Conservation (phyloP, 2,113 vertebrate species). For the Eudyptes chrysolophus region DNA sequence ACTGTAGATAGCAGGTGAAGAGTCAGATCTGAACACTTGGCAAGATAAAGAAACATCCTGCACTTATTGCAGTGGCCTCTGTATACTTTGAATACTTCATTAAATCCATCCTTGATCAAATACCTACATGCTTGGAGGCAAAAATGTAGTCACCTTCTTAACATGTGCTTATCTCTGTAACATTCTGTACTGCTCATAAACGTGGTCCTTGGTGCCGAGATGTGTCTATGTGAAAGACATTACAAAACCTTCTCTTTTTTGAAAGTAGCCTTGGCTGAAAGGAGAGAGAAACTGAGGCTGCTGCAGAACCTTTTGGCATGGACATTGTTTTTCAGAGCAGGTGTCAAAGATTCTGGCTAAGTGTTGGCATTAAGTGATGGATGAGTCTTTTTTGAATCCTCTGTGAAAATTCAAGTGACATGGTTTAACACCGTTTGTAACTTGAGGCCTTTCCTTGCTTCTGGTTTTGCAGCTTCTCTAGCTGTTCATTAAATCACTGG, state of each 20-base stretch:
- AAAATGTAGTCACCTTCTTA: not conserved
- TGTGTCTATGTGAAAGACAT: not conserved
- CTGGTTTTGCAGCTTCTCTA: not conserved
- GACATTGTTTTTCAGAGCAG: not conserved
- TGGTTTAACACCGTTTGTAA: not conserved
- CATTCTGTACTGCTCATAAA: not conserved
- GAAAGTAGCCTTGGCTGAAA: not conserved
- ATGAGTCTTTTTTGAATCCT: not conserved
- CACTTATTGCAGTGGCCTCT: accelerated
- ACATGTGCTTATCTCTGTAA: not conserved
- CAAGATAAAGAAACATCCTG: not conserved
- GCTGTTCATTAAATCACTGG: not conserved
- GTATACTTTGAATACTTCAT: not conserved
- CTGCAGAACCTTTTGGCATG: not conserved
- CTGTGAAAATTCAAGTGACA: not conserved
- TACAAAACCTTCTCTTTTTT: not conserved
- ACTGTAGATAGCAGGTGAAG: not conserved
- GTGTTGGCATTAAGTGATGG: not conserved
- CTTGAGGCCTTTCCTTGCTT: not conserved
- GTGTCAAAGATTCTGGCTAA: not conserved
- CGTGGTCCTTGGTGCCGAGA: not conserved
- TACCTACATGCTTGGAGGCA: not conserved
- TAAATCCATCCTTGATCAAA: not conserved
- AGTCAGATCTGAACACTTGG: not conserved
- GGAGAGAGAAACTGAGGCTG: not conserved